phyloP scores from a whole-genome alignment of 2,888 invertebrate species.

The Anthophora plumipes region DNA sequence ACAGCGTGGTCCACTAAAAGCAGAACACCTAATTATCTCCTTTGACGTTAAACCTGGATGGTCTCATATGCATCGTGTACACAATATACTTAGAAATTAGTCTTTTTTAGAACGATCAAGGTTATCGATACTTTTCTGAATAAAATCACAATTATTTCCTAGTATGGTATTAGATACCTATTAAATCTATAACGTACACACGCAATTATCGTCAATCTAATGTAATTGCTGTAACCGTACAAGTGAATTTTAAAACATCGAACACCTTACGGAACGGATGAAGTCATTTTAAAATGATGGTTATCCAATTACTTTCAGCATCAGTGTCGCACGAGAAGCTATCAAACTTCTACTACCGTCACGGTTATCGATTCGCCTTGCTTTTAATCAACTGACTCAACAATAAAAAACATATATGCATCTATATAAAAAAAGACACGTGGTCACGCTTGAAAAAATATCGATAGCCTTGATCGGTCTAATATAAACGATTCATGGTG shows the following conservation, averaged over 20 bases:
- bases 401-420: constrained; percentile 26
- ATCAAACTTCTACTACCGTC: constrained; percentile 12
- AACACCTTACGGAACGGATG: neutral
- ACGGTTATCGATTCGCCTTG: constrained; percentile 25
- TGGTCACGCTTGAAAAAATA: constrained; percentile 20
- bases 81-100: constrained; percentile 12
- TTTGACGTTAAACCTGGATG: neutral
- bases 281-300: constrained; percentile 12
- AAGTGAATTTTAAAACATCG: neutral
- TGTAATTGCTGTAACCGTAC: neutral
- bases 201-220: neutral
- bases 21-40: constrained; percentile 17
- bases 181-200: neutral
- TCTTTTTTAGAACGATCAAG: constrained; percentile 14
- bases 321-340: constrained; percentile 5
- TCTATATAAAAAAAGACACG: constrained; percentile 25
- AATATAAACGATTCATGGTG: constrained; percentile 12
- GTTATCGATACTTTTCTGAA: neutral
- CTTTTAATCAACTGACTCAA: constrained; percentile 27
- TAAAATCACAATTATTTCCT: too few relatives aligned
- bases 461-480: constrained; percentile 27
- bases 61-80: neutral
- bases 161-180: too few relatives aligned
- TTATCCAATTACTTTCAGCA: constrained; percentile 18
- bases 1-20: constrained; percentile 2